Conservation (phyloP, 2,113 vertebrate genomes). For the Helogale parvula region DNA sequence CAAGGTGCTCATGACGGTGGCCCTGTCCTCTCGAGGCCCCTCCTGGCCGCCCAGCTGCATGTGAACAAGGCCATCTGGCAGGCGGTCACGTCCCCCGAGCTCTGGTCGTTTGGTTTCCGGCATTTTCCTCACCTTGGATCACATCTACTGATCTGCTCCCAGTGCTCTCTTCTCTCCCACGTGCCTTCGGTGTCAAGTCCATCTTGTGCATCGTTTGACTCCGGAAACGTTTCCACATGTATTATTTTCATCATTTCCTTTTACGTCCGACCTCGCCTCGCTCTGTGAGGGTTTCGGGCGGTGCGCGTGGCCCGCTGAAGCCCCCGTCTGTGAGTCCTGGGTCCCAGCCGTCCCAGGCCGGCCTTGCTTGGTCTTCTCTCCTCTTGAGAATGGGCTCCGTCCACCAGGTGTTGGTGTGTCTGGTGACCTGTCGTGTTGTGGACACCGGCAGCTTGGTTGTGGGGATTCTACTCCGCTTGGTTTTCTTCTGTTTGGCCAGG, state of each 20-base stretch:
- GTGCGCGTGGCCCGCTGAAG: background rate
- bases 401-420: accelerated
- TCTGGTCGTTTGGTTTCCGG: background rate
- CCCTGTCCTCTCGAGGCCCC: background rate
- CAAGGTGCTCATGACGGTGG: accelerated
- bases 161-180: background rate
- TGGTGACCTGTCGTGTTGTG: accelerated
- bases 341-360: accelerated
- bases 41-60: accelerated
- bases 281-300: background rate
- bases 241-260: background rate
- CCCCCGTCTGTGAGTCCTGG: accelerated
- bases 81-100: background rate
- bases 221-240: background rate
- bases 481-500: accelerated
- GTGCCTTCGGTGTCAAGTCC: background rate
- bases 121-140: background rate
- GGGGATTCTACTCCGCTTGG: accelerated
- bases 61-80: accelerated
- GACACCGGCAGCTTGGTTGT: accelerated
- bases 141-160: background rate
- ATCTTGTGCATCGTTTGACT: background rate
- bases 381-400: background rate
- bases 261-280: background rate
- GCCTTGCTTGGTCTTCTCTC: background rate